Base-by-base conservation (phyloP, 2,888 invertebrate species). In the Pristionchus maxplancki region DNA sequence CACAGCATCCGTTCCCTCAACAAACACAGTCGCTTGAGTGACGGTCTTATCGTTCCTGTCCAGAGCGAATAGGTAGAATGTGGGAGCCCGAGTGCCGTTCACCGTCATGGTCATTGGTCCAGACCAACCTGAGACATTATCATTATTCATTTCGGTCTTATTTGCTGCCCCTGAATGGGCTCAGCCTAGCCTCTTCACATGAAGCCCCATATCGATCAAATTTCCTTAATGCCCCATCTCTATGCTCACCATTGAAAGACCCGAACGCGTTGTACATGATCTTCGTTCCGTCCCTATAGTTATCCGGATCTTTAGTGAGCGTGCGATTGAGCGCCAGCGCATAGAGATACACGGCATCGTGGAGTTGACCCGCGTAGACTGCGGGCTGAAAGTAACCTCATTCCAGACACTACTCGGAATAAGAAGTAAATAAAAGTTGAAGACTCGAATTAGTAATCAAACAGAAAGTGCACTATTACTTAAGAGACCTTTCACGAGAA, bases 321-420 rank as follows among this genome's bases (percentile, higher is more conserved):
- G 91, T 91, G 81, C 88, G 89, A 78, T 90, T 90, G 89, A 92
- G 89, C 1, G 91, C 90, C 31, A 90, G n/a, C 0, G 90, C 92
- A 81, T 91, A 92, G 31, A 90, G 58, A 82, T 91, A 91, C 0
- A 91, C 89, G 8, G 91, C 87, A 31, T 92, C 92, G 74, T 91
- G 91, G n/a, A 92, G 85, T 82, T 91, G 91, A 24, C 90, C 91
- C 0, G 91, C 89, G 78, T 91, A 92, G 37, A 34, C 40, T 17
- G 88, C 53, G 9, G 81, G 88, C 88, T 88, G 40, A 4, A 78
- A 40, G 5, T 17, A 78, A 28, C 9, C 17, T 71, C 5, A 34
- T 31, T n/a, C n/a, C n/a, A n/a, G n/a, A n/a, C n/a, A n/a, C n/a
- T n/a, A n/a, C n/a, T n/a, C n/a, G n/a, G n/a, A n/a, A n/a, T n/a